Evolutionary conservation across 2,113 vertebrate genomes (phyloP).

Genomic region (Cygnus buccinator): DNA sequence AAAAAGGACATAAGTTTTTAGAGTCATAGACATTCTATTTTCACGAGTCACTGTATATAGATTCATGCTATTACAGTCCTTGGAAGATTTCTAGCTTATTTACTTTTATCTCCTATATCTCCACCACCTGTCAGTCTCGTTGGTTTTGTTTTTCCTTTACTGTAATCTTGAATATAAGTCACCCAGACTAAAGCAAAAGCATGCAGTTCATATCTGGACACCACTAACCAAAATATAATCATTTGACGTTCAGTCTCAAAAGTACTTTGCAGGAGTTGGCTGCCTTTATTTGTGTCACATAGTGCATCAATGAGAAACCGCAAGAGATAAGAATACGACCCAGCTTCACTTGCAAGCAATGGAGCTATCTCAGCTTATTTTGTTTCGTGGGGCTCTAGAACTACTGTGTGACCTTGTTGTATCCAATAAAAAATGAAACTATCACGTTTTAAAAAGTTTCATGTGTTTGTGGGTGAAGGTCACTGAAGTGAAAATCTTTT

Average conservation of each 20-base stretch:
- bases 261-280: background rate
- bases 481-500: background rate
- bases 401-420: background rate
- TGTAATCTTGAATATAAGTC: background rate
- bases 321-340: background rate
- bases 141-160: background rate
- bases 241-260: background rate
- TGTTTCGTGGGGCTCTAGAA: background rate
- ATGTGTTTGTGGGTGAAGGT: background rate
- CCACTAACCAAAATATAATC: background rate
- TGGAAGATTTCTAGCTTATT: background rate
- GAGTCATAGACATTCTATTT: background rate
- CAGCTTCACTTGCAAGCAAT: background rate
- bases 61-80: background rate
- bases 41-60: background rate
- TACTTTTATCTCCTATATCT: background rate
- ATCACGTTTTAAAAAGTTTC: background rate
- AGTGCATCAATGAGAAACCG: background rate
- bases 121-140: rapidly evolving
- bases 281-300: background rate
- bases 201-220: background rate
- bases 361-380: background rate
- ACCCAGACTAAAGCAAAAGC: background rate
- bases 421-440: background rate
- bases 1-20: background rate